These are phyloP conservation scores for Drosophila borealis DNA, from an alignment of 2,888 invertebrate species.

Conservation along the genomic window DNA sequence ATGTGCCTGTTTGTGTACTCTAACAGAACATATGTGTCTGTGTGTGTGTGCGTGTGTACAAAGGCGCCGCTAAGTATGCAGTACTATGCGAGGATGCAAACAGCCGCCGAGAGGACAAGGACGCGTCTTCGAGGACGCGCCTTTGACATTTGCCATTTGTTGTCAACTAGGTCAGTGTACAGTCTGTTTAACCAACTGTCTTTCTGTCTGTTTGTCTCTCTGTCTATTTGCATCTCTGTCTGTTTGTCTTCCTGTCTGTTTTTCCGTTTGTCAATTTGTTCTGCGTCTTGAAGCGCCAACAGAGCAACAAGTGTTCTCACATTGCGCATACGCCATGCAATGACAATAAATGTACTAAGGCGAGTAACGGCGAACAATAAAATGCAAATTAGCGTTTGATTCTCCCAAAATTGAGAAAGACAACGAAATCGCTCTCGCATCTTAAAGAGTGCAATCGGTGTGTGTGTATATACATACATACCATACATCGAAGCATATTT, in stretches of 20 bases:
- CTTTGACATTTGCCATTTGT: slow-evolving; percentile 45
- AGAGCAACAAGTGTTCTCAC: slow-evolving; percentile 33
- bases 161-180: slow-evolving; percentile 40
- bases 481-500: too few relatives aligned
- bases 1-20: not conserved
- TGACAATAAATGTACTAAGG: too few relatives aligned
- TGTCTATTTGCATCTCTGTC: slow-evolving; percentile 1
- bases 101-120: slow-evolving; percentile 22
- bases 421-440: too few relatives aligned
- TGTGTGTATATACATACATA: too few relatives aligned
- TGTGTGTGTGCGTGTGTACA: not conserved
- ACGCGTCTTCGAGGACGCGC: slow-evolving; percentile 34
- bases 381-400: too few relatives aligned
- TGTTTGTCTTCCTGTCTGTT: not conserved
- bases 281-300: not conserved
- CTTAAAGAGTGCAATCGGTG: too few relatives aligned
- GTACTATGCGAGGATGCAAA: slow-evolving; percentile 15
- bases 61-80: slow-evolving; percentile 47
- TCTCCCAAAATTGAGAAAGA: too few relatives aligned
- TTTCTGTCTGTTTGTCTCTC: not conserved
- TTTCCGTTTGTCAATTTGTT: slow-evolving; percentile 1
- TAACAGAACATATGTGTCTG: not conserved
- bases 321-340: slow-evolving; percentile 38
- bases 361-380: too few relatives aligned
- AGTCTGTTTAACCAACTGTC: slow-evolving; percentile 7